Evolutionary conservation across 2,888 invertebrate species (phyloP).

Genomic region (Ornithoptera priamus): DNA sequence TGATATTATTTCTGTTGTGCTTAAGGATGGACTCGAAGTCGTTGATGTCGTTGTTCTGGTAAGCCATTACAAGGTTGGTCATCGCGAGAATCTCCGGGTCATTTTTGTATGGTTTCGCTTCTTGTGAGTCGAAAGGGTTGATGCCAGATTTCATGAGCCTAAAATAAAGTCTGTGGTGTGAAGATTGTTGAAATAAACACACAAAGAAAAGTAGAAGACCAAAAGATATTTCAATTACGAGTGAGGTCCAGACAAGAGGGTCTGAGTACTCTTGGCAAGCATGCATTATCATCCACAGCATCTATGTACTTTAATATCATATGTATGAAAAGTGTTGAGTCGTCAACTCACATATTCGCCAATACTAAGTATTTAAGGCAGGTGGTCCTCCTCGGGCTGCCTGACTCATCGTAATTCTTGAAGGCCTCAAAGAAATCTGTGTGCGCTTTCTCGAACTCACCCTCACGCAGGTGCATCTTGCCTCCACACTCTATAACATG

Average conservation of each 20-base stretch:
- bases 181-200: no score
- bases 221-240: no score
- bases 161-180: slow-evolving; percentile 6
- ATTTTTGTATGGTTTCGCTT: slow-evolving; percentile 99
- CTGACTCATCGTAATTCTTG: slow-evolving; percentile 99
- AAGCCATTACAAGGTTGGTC: slow-evolving; percentile 98
- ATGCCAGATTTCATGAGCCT: slow-evolving; percentile 99
- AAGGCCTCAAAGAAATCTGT: slow-evolving; percentile 99
- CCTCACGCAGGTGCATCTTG: slow-evolving; percentile 99
- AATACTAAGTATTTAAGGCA: slow-evolving; percentile 98
- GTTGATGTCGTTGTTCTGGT: slow-evolving; percentile 98
- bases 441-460: slow-evolving; percentile 99
- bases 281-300: no score
- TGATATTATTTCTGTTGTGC: slow-evolving; percentile 94
- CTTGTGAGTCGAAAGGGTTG: slow-evolving; percentile 99
- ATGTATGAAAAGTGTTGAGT: background rate
- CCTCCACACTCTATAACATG: slow-evolving; percentile 93
- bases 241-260: no score
- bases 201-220: no score
- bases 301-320: no score
- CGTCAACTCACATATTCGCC: slow-evolving; percentile 94
- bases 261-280: no score
- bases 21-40: slow-evolving; percentile 98
- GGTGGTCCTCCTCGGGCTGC: slow-evolving; percentile 96
- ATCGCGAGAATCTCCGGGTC: slow-evolving; percentile 99